phyloP scores from a whole-genome alignment of 2,888 invertebrate species.

The Heliconius sara region DNA sequence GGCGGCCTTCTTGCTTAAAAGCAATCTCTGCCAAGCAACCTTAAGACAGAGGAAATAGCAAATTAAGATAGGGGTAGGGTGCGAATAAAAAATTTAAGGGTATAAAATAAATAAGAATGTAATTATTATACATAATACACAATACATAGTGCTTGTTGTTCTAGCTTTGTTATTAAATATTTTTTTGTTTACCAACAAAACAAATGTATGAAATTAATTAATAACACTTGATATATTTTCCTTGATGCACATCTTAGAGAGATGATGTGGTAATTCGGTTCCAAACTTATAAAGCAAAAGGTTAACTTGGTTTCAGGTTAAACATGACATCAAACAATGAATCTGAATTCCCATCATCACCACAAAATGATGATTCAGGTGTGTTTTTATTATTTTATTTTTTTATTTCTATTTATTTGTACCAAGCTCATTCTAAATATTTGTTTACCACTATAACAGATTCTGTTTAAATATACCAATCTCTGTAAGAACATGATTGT shows the following conservation, averaged over 20 bases:
- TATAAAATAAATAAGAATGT: no score
- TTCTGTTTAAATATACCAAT: neutral
- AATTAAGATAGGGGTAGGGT: no score
- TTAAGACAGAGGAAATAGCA: no score
- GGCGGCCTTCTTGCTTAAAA: no score
- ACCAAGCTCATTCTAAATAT: neutral
- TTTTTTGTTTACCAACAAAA: constrained; percentile 24
- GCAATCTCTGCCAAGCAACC: no score
- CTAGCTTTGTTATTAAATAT: neutral
- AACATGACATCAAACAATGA: constrained; percentile 77
- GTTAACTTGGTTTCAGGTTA: constrained; percentile 77
- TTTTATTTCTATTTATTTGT: constrained; percentile 27
- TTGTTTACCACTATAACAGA: neutral
- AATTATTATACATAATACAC: no score
- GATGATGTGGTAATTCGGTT: constrained; percentile 26
- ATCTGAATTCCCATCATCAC: constrained; percentile 71
- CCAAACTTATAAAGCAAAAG: constrained; percentile 15
- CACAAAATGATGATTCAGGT: constrained; percentile 78
- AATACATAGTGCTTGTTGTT: neutral
- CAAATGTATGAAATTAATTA: neutral
- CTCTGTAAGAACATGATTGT: no score
- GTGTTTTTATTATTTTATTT: constrained; percentile 56
- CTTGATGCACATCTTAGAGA: neutral
- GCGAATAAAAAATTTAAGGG: no score
- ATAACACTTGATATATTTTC: neutral